Evolutionary conservation across 2,797 vertebrate genomes (phyloP).

Genomic region (Iguana delicatissima): DNA sequence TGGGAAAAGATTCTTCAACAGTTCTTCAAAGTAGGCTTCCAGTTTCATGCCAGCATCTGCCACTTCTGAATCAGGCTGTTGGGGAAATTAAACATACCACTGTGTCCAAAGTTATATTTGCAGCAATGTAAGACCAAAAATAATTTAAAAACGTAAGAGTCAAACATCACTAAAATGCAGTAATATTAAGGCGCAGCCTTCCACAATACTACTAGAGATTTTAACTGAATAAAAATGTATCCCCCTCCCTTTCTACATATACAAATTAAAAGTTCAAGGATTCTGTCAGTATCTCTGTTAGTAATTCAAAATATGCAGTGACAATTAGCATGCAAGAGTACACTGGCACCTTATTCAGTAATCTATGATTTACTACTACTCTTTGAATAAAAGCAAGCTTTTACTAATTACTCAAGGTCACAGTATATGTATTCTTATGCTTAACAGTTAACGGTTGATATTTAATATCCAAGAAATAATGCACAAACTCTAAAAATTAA

Average conservation of each 20-base stretch:
- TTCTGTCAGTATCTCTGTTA: not conserved
- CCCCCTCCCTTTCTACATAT: not conserved
- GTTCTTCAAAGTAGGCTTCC: slow-evolving; percentile 83
- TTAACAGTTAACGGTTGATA: too few species aligned
- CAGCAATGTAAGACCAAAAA: not conserved
- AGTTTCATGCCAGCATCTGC: slow-evolving; percentile 84
- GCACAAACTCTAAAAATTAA: too few species aligned
- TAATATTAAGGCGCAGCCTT: not conserved
- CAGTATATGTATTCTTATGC: too few species aligned
- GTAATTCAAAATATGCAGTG: not conserved
- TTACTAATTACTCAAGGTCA: not conserved
- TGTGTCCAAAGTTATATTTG: not conserved
- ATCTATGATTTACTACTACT: not conserved
- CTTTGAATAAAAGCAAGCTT: not conserved
- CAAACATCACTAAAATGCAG: not conserved
- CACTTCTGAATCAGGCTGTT: slow-evolving; percentile 85
- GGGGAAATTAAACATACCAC: slow-evolving; percentile 65
- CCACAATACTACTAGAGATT: not conserved
- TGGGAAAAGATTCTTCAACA: slow-evolving; percentile 80
- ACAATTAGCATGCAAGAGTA: not conserved
- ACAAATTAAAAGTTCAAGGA: not conserved
- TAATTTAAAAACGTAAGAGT: not conserved
- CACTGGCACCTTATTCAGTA: not conserved
- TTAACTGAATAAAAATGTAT: not conserved
- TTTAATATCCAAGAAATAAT: too few species aligned